Evolutionary conservation across 2,113 vertebrate genomes (phyloP).

Genomic region (Lagopus muta): DNA sequence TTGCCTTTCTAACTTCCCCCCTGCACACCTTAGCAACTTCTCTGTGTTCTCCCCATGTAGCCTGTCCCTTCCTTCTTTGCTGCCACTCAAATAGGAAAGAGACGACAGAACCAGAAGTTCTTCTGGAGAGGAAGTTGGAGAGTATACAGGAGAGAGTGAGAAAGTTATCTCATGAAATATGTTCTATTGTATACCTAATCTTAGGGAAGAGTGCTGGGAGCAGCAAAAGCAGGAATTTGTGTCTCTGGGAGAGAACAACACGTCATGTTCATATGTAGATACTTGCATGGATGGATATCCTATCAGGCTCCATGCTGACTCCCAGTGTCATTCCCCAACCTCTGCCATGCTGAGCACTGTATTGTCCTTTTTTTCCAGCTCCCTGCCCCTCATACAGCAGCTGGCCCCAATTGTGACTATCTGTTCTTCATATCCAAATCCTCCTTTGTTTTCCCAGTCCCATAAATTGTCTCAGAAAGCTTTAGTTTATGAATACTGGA

Average conservation of each 20-base stretch:
- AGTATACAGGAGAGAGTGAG: neutral
- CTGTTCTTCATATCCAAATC: neutral
- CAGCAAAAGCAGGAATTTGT: neutral
- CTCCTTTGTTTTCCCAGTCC: neutral
- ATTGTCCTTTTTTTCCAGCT: neutral
- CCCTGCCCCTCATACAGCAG: neutral
- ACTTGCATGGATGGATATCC: neutral
- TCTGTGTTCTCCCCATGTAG: too few relatives aligned
- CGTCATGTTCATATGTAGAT: neutral
- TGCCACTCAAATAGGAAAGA: neutral
- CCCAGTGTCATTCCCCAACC: fast-evolving
- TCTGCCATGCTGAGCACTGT: neutral
- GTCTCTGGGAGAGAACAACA: neutral
- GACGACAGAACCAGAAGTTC: neutral
- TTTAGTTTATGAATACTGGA: neutral
- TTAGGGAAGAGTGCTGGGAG: neutral
- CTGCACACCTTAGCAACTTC: too few relatives aligned
- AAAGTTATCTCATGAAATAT: neutral
- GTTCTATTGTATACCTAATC: neutral
- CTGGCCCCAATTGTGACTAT: fast-evolving
- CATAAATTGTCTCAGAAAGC: neutral
- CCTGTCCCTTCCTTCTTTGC: neutral
- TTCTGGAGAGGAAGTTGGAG: neutral
- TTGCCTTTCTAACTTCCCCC: too few relatives aligned
- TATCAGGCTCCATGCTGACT: neutral